Base-by-base conservation (phyloP, 2,797 vertebrate genomes). In the Tamandua tetradactyla region DNA sequence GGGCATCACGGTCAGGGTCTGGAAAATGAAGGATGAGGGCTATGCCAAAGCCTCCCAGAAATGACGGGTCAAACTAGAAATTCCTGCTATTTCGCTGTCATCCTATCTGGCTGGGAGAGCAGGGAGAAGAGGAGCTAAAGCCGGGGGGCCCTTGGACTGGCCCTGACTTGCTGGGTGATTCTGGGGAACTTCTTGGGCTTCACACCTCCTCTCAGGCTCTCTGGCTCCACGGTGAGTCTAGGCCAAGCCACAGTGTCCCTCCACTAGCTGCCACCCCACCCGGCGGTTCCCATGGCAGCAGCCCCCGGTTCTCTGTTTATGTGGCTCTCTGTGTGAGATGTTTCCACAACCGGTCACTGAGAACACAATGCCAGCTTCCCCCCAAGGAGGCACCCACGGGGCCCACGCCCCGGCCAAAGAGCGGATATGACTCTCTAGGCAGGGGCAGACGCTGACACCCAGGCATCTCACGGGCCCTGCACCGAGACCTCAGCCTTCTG, bases 301-400 rank as follows among this genome's bases (percentile, higher is more conserved):
- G 52, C 74, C 79, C 59, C 57, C 0, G 0, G 49, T 12, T 27
- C 57, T 89, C 80, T 96, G 93, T 96, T 95, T 95, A 96, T 93
- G 84, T 37, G 25, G 83, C 52, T 79, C n/a, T 35, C 20, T 62
- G 57, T 62, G 71, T 94, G 88, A 30, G 75, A 91, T 94, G 96
- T 96, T 96, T 96, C 96, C 93, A 94, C 80, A 76, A 40, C 84
- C 15, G 55, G n/a, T 92, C 81, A 37, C 35, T 52, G 87, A 91
- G 87, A 96, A 96, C 87, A 95, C 94, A 95, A 95, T 96, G 90
- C 87, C 94, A 96, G 75, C 64, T 95, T 89, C 85, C 76, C 88
- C 57, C 32, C 32, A 87, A 95, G 93, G 89, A 95, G 87, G 71
- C 40, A 23, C 44, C 0, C 0, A 20, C 52, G 1, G 30, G 64